Percentiles rank a stretch among this genome's conserved stretches.
Conservation (phyloP, 2,888 invertebrate species). For the Tetragnatha montana region DNA sequence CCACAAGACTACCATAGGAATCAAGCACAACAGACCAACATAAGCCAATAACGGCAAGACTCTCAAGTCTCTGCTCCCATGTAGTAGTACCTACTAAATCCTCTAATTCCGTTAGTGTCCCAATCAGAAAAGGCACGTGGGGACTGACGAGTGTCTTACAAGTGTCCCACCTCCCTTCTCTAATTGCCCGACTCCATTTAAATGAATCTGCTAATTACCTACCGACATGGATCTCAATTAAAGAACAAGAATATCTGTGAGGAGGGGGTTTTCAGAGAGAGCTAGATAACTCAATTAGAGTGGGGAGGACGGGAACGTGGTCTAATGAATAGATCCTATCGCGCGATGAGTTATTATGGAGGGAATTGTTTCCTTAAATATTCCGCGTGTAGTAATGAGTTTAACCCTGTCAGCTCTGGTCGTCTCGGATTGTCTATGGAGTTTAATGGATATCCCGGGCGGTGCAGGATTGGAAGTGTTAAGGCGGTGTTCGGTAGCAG, state of each 20-base stretch:
- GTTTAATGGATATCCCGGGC: too few species aligned
- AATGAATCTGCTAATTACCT: constrained; percentile 15
- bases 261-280: background rate
- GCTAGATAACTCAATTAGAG: background rate
- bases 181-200: constrained; percentile 18
- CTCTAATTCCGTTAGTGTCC: background rate
- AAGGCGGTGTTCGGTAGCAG: too few species aligned
- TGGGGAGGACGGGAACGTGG: background rate
- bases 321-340: background rate
- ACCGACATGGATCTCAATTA: background rate
- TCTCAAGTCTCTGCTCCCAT: too few species aligned
- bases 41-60: too few species aligned
- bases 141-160: background rate
- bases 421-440: too few species aligned
- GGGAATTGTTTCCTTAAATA: background rate
- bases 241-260: background rate
- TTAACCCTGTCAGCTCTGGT: too few species aligned
- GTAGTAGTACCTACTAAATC: background rate
- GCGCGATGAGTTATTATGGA: background rate
- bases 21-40: too few species aligned
- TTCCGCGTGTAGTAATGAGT: background rate
- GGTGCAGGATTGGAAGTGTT: too few species aligned
- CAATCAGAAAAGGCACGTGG: background rate
- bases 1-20: too few species aligned
- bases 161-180: background rate